A percentile compares a stretch with the other conserved stretches of the same genome.
These are phyloP conservation scores for Notechis scutatus DNA, from an alignment of 2,113 vertebrate genomes.

Conservation along the genomic window DNA sequence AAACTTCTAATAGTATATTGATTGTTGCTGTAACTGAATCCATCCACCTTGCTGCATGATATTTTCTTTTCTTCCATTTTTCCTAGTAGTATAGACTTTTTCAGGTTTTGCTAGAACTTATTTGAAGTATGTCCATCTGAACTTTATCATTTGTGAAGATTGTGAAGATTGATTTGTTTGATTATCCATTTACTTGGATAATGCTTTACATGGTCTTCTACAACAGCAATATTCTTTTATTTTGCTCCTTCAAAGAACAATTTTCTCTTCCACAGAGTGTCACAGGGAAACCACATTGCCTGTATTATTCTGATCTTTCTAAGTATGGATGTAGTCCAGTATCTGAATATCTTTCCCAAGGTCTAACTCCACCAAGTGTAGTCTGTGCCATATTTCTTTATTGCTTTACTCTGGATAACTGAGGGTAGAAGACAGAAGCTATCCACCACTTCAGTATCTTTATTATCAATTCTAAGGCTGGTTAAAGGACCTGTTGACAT, in stretches of 20 bases:
- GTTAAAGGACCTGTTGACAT: not conserved
- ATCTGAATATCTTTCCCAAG: not conserved
- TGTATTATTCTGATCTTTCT: not conserved
- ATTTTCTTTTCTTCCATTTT: not conserved
- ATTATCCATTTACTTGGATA: not conserved
- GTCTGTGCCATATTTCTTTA: not conserved
- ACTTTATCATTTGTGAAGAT: not conserved
- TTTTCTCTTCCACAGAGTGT: not conserved
- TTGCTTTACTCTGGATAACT: not conserved
- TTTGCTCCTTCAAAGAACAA: not conserved
- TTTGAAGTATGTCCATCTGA: not conserved
- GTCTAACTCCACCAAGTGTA: not conserved
- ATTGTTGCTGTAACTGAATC: not conserved
- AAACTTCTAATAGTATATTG: not conserved
- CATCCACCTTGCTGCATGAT: not conserved
- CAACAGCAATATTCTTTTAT: not conserved
- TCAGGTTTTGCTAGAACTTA: not conserved
- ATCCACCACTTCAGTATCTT: not conserved
- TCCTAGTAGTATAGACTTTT: not conserved
- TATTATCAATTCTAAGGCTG: not conserved
- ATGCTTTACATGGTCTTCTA: not conserved
- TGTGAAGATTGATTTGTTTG: not conserved
- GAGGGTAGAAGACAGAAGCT: not conserved
- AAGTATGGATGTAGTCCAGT: not conserved
- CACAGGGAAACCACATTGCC: not conserved